Percentiles rank a stretch among this genome's conserved stretches.
These are phyloP conservation scores for Leiothrix lutea DNA, from an alignment of 2,113 vertebrate genomes.

Conservation along the genomic window DNA sequence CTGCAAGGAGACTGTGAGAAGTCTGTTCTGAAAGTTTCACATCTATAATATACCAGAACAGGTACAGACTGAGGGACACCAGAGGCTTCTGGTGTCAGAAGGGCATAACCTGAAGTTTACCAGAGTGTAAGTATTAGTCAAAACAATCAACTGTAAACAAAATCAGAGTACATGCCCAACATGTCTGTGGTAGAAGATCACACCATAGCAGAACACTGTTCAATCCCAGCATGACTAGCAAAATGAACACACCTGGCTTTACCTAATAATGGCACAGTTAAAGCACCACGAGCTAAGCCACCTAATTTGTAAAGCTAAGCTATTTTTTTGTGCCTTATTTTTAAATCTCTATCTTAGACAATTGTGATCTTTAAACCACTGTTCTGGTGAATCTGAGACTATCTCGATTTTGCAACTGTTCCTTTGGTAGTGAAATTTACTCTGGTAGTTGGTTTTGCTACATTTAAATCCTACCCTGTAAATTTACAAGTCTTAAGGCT, in stretches of 20 bases:
- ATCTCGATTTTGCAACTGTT: neutral
- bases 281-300: neutral
- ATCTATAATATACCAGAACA: neutral
- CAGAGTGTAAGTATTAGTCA: neutral
- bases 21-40: neutral
- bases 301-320: neutral
- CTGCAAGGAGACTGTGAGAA: neutral
- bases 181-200: neutral
- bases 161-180: neutral
- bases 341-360: neutral
- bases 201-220: neutral
- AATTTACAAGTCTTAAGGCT: neutral
- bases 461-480: neutral
- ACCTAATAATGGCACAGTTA: neutral
- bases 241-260: fast-evolving
- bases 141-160: neutral
- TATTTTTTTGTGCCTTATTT: neutral
- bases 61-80: neutral
- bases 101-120: neutral
- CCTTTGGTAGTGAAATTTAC: neutral
- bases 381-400: neutral
- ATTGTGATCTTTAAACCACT: neutral
- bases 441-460: neutral
- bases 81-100: neutral
- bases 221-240: neutral